phyloP scores from a whole-genome alignment of 2,113 vertebrate species.

The Australoheros scitulus region DNA sequence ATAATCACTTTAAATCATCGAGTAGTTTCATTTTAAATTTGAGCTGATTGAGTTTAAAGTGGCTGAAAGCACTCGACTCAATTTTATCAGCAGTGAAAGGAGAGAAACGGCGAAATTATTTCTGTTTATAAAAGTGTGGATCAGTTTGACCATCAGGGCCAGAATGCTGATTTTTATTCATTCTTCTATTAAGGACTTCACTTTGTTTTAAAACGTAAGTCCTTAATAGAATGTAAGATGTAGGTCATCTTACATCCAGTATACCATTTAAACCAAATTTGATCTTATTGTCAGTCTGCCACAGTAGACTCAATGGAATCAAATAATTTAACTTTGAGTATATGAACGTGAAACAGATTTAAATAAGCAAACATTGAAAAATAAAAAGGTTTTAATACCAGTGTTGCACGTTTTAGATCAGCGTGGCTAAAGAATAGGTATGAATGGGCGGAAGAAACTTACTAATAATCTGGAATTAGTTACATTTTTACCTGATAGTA shows the following conservation, averaged over 20 bases:
- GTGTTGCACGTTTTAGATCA: not conserved
- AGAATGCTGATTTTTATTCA: not conserved
- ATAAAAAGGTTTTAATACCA: not conserved
- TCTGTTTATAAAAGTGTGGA: not conserved
- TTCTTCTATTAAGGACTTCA: not conserved
- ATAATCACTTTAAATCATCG: conserved; percentile 7
- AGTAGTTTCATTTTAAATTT: conserved; percentile 19
- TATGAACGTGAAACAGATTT: not conserved
- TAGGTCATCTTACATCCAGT: not conserved
- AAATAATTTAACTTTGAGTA: not conserved
- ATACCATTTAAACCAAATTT: not conserved
- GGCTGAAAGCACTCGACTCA: not conserved
- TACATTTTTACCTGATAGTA: not conserved
- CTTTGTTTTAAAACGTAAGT: not conserved
- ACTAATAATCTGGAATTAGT: not conserved
- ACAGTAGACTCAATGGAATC: not conserved
- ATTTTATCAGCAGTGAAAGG: conserved; percentile 7
- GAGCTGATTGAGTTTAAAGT: conserved; percentile 15
- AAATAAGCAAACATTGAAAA: not conserved
- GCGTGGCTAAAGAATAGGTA: not conserved
- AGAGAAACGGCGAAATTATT: not conserved
- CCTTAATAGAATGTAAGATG: too few species aligned
- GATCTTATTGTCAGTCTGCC: not conserved
- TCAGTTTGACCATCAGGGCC: not conserved
- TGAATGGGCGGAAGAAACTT: not conserved